Base-by-base conservation (phyloP, 2,797 vertebrate genomes). In the Natrix natrix region DNA sequence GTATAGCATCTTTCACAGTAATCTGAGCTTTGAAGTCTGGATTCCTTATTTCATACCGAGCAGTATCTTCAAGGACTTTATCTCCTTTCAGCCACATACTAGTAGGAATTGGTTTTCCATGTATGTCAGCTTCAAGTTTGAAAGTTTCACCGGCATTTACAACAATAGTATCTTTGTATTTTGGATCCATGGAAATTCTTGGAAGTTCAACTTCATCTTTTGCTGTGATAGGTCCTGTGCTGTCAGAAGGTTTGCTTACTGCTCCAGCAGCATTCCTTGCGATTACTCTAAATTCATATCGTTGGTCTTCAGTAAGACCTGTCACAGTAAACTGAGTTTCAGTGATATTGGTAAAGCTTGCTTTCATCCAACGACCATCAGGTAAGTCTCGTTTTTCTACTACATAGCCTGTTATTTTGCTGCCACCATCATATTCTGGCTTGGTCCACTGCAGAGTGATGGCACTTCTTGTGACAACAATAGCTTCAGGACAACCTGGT, bases 211-310 rank as follows among this genome's bases (percentile, higher is more conserved):
- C 96, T 93, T 98, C 98, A 96, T 99, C 99, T 94, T 98, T 98
- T 97, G 99, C 99, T 95, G 98, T 98, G 95, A 99, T 99, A 90
- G 99, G 99, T 96, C 99, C 99, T 96, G 99, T 99, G 97, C 99
- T 99, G 94, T 98, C 99, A 92, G 99, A 99, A 91, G 99, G 99
- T 95, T 99, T 99, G 96, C 99, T 99, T 94, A 99, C 93, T 90
- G 98, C 97, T 93, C 99, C 99, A 90, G 98, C 99, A 93, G 99
- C 98, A 96, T 99, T 99, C 98, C 99, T 99, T 96, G 99, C 99
- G 97, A 99, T 98, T 93, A 99, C 98, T 98, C 99, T 99, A 95
- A 99, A 99, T 97, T 99, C 99, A 13, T 99, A 99, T 96, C 99
- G 98, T 94, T 98, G 97, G 94, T 99, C 99, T 98, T 99, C 99